Base-by-base conservation (phyloP, 2,888 invertebrate genomes). In the Mayetiola destructor region DNA sequence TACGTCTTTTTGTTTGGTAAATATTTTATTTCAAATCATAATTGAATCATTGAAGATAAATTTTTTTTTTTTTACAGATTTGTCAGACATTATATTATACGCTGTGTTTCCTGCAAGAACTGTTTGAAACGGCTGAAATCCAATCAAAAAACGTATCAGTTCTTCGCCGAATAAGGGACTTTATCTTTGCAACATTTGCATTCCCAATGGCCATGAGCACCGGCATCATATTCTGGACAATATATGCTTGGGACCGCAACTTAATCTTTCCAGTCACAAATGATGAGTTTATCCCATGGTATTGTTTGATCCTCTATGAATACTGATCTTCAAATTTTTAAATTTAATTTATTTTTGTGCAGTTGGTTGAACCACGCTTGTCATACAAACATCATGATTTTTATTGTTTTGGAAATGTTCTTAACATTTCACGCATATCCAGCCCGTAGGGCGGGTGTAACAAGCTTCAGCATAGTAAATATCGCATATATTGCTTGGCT, bases 361-460 rank as follows among this genome's bases (percentile, higher is more conserved):
- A 73, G 73, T 55, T 95, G 94, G 95, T 75, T 95, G 58, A 96
- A 96, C 68, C 95, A 96, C 75, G 76, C 87, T 2, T 84, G 90
- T 82, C 94, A 94, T 71, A 90, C 93, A 14, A 84, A 87, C 67
- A 88, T 93, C 63, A 77, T 90, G 66, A 74, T 88, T 12, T 87
- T 88, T 65, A 80, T 84, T 23, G 60, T 89, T 2, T 67, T 88
- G 62, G 94, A 94, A 72, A 77, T 88, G 68, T 71, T 81, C 30
- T 76, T 82, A 20, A 80, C 86, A 37, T 86, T 84, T 65, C 81
- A 90, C 66, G 78, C 80, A 65, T 90, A 88, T 72, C 92, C 93
- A 0, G 70, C 73, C 21, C 78, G 81, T 63, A 79, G 76, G 61
- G 69, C 74, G 40, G 88, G 88, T 5, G 65, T 89, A 23, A 66